Percentiles rank a stretch among this genome's conserved stretches.
phyloP scores from a whole-genome alignment of 2,113 vertebrate genomes.

The Ctenomys sociabilis region DNA sequence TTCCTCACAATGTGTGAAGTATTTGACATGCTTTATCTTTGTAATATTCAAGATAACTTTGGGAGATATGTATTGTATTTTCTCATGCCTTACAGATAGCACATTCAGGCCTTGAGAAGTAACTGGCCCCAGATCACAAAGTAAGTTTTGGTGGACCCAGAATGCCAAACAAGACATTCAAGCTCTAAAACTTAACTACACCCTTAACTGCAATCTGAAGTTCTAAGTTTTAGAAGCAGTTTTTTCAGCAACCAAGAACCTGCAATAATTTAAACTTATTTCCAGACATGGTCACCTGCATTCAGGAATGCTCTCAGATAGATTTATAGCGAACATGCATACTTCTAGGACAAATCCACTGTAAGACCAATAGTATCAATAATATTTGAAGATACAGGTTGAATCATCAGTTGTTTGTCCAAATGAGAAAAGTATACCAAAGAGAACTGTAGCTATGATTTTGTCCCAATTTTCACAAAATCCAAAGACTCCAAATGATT shows the following conservation, averaged over 20 bases:
- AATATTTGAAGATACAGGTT: not conserved
- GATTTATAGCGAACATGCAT: not conserved
- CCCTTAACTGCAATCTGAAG: constrained; percentile 24
- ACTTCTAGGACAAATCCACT: constrained; percentile 32
- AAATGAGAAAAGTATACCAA: not conserved
- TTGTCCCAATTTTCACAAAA: constrained; percentile 54
- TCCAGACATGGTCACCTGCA: not conserved
- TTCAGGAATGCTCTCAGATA: not conserved
- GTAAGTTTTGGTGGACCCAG: constrained; percentile 12
- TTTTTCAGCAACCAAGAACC: not conserved
- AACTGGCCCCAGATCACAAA: constrained; percentile 2
- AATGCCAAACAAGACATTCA: not conserved
- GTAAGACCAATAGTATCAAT: not conserved
- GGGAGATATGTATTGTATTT: constrained; percentile 10
- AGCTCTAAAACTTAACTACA: not conserved
- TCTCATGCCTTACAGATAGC: constrained; percentile 22
- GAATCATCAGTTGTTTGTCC: not conserved
- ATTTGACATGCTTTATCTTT: constrained; percentile 16
- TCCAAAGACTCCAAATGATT: constrained; percentile 30
- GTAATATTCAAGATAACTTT: constrained; percentile 38
- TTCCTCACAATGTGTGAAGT: not conserved
- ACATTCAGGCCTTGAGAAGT: not conserved
- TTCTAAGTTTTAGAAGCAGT: constrained; percentile 34
- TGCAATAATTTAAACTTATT: constrained; percentile 32
- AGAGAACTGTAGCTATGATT: not conserved